Conservation (phyloP, 2,888 invertebrate species). For the Heteromyza rotundicornis region DNA sequence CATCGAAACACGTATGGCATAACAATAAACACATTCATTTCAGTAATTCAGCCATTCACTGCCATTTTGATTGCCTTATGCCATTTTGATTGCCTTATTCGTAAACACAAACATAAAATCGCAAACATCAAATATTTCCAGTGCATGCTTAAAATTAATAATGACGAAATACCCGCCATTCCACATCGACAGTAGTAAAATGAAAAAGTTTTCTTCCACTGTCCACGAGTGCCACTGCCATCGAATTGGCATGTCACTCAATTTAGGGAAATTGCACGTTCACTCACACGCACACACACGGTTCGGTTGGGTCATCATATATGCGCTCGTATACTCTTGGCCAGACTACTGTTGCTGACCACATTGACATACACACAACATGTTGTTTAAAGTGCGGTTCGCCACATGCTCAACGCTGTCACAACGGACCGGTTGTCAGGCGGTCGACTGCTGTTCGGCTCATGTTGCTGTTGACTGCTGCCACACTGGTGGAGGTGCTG, state of each 20-base stretch:
- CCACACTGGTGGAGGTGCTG: neutral
- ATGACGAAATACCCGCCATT: neutral
- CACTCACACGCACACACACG: neutral
- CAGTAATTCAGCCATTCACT: too few relatives aligned
- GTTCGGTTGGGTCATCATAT: too few relatives aligned
- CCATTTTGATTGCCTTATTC: too few relatives aligned
- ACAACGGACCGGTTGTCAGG: conserved; percentile 10
- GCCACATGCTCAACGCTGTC: conserved; percentile 32
- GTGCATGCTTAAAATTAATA: neutral
- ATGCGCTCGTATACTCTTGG: too few relatives aligned
- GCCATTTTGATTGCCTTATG: too few relatives aligned
- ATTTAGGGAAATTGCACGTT: neutral
- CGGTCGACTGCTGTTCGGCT: too few relatives aligned
- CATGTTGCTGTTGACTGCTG: too few relatives aligned
- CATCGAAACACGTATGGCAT: too few relatives aligned
- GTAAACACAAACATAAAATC: too few relatives aligned
- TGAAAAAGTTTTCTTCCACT: neutral
- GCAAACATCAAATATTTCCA: too few relatives aligned
- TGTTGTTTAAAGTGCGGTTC: conserved; percentile 33
- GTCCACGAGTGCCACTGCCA: too few relatives aligned
- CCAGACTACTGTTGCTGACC: conserved; percentile 30
- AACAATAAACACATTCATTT: too few relatives aligned
- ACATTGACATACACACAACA: conserved; percentile 26
- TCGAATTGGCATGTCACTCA: neutral
- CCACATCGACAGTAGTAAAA: neutral